Conservation (phyloP, 2,113 vertebrate species). For the Lontra canadensis region DNA sequence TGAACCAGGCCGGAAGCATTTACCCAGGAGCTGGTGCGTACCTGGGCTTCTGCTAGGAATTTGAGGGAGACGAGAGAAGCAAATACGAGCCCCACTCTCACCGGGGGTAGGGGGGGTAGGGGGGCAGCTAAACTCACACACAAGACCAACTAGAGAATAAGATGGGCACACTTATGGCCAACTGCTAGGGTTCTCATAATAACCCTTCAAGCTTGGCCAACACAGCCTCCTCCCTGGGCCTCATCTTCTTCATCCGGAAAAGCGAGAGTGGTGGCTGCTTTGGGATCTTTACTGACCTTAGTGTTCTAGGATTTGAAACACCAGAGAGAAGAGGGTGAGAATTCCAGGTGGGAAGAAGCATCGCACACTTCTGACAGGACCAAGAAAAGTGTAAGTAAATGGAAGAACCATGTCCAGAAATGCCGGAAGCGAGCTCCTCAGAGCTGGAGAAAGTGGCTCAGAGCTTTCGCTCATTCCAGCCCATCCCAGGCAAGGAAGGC, state of each 20-base stretch:
- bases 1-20: background rate
- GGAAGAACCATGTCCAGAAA: background rate
- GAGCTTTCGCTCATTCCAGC: background rate
- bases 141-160: background rate
- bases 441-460: background rate
- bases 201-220: background rate
- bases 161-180: fast-evolving
- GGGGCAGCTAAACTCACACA: fast-evolving
- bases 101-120: background rate
- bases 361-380: background rate
- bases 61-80: background rate
- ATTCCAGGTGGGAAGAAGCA: background rate
- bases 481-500: background rate
- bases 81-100: background rate
- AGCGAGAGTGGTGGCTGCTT: background rate
- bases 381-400: fast-evolving
- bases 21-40: fast-evolving
- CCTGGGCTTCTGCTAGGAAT: background rate
- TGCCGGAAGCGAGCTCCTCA: background rate
- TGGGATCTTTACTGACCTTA: background rate
- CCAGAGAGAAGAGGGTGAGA: background rate
- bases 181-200: background rate
- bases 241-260: background rate
- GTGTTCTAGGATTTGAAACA: background rate
- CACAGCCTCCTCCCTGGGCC: background rate